Evolutionary conservation across 2,113 vertebrate species (phyloP).

Genomic region (Sebastes fasciatus): DNA sequence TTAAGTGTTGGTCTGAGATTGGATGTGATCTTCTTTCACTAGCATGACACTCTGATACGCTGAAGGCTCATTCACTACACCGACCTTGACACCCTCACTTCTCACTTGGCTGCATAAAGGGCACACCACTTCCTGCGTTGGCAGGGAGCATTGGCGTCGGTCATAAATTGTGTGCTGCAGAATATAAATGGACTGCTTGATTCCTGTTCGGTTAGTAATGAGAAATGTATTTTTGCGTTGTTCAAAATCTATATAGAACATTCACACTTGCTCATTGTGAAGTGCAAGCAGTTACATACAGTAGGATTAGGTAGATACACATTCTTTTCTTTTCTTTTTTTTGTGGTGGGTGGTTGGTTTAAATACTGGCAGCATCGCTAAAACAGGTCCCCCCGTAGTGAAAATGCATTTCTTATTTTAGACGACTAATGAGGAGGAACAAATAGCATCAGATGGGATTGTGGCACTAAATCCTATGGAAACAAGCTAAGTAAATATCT

Average conservation of each 20-base stretch:
- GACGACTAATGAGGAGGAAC: slow-evolving; percentile 26
- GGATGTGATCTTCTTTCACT: slow-evolving; percentile 5
- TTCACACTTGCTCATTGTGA: background rate
- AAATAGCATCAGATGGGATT: slow-evolving; percentile 35
- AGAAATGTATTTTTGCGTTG: background rate
- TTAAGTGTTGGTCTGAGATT: background rate
- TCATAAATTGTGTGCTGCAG: slow-evolving; percentile 23
- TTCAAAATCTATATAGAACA: background rate
- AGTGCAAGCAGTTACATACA: background rate
- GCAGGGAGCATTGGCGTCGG: slow-evolving; percentile 13
- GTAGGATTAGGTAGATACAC: background rate
- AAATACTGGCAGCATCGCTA: background rate
- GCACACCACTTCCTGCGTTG: background rate
- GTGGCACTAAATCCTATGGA: slow-evolving; percentile 28
- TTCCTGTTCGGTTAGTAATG: slow-evolving; percentile 12
- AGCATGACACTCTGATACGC: slow-evolving; percentile 13
- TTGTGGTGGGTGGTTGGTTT: background rate
- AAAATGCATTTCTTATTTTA: slow-evolving; percentile 30
- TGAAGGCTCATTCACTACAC: slow-evolving; percentile 36
- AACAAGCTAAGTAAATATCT: slow-evolving; percentile 39
- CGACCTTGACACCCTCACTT: slow-evolving; percentile 22
- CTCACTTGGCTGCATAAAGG: slow-evolving; percentile 38
- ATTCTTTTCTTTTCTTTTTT: background rate
- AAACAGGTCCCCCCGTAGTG: background rate
- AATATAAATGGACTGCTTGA: slow-evolving; percentile 18